These are phyloP conservation scores for Apus apus DNA, from an alignment of 2,113 vertebrate genomes.

Conservation along the genomic window DNA sequence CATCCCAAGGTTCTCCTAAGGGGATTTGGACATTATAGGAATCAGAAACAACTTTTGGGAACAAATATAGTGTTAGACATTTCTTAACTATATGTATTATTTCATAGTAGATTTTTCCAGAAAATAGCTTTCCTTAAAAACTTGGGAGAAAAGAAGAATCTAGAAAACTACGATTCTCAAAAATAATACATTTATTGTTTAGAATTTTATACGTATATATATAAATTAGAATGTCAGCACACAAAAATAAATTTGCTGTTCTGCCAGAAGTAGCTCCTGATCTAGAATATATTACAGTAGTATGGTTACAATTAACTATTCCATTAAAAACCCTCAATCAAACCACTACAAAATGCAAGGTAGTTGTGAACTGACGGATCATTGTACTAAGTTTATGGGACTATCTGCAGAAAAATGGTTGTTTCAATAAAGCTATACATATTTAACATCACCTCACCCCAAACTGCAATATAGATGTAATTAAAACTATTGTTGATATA, in stretches of 20 bases:
- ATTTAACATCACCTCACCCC: not conserved
- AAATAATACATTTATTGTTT: not conserved
- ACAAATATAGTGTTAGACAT: not conserved
- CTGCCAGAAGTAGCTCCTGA: not conserved
- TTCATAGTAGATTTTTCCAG: not conserved
- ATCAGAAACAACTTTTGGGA: not conserved
- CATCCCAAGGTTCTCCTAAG: not conserved
- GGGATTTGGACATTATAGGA: not conserved
- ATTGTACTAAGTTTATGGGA: not conserved
- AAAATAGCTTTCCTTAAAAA: not conserved
- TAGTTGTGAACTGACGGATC: not conserved
- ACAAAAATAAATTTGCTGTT: not conserved
- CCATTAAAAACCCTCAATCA: not conserved
- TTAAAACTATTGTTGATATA: not conserved
- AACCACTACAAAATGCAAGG: not conserved
- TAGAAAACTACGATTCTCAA: not conserved
- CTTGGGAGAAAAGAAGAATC: not conserved
- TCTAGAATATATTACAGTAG: not conserved
- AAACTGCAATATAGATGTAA: not conserved
- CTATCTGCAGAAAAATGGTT: not conserved
- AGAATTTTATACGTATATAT: not conserved
- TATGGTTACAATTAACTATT: not conserved
- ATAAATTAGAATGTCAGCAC: not conserved
- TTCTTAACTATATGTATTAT: not conserved
- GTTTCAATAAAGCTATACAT: not conserved